A percentile compares a stretch with the other conserved stretches of the same genome.
Evolutionary conservation across 2,797 vertebrate species (phyloP).

Genomic region (Coccyzus lansbergi): DNA sequence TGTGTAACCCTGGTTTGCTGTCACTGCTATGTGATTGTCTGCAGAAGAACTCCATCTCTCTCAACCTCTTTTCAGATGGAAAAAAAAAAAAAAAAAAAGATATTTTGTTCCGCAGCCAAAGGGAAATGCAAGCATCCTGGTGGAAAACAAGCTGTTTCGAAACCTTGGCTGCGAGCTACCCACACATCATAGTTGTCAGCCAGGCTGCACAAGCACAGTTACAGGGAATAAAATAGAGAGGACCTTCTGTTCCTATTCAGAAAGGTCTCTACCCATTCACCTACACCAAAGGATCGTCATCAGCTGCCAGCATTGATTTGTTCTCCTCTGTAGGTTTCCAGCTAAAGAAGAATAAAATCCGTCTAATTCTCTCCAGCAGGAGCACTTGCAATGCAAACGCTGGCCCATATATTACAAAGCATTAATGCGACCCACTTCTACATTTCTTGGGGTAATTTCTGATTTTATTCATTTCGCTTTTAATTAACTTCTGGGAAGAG

Average conservation of each 20-base stretch:
- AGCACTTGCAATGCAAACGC: constrained; percentile 38
- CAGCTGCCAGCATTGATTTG: constrained; percentile 60
- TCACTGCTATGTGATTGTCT: constrained; percentile 19
- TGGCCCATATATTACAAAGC: constrained; percentile 16
- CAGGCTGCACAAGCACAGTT: constrained; percentile 58
- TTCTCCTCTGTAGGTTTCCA: constrained; percentile 35
- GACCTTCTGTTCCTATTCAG: constrained; percentile 67
- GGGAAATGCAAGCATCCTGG: constrained; percentile 68
- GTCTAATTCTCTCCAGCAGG: constrained; percentile 2
- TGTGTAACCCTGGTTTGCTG: neutral
- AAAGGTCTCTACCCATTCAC: constrained; percentile 64
- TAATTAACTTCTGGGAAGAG: constrained; percentile 28
- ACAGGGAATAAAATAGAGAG: constrained; percentile 57
- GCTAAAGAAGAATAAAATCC: constrained; percentile 14
- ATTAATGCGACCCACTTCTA: constrained; percentile 20
- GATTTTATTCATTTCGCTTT: constrained; percentile 25
- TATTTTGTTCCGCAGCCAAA: constrained; percentile 65
- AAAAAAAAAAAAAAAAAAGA: no score
- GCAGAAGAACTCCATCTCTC: neutral
- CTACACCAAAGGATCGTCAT: constrained; percentile 37
- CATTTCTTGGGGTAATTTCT: constrained; percentile 45
- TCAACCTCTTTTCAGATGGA: constrained; percentile 56
- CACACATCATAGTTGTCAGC: constrained; percentile 61
- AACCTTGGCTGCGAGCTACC: constrained; percentile 66
- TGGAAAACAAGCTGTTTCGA: constrained; percentile 73